A percentile compares a stretch with the other conserved stretches of the same genome.
These are phyloP conservation scores for Gila robusta DNA, from an alignment of 2,797 vertebrate species.

Conservation along the genomic window DNA sequence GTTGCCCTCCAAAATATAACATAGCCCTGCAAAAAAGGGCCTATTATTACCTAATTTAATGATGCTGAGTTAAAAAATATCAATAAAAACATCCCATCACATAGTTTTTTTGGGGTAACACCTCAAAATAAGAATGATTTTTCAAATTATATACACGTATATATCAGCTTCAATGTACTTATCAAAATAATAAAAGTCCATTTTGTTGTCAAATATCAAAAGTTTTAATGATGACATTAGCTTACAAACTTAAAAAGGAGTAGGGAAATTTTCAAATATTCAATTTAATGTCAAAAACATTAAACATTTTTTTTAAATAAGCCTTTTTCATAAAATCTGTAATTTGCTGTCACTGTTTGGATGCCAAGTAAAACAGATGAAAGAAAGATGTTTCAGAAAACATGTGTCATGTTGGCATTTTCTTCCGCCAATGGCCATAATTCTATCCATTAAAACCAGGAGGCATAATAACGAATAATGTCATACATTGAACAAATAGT, in stretches of 20 bases:
- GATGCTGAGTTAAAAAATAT: neutral
- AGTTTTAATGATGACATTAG: neutral
- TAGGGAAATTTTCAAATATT: neutral
- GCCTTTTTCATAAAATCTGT: neutral
- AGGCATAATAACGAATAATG: neutral
- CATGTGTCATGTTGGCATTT: neutral
- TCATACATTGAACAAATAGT: neutral
- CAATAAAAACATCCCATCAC: neutral
- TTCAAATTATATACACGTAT: too few relatives aligned
- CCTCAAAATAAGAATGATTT: neutral
- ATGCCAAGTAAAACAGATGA: neutral
- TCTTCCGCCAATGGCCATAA: neutral
- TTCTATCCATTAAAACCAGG: neutral
- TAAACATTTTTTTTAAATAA: neutral
- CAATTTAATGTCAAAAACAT: neutral
- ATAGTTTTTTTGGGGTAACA: too few relatives aligned
- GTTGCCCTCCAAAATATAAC: constrained; percentile 33
- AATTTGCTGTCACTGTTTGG: neutral
- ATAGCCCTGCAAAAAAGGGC: neutral
- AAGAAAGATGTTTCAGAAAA: neutral
- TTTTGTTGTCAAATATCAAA: too few relatives aligned
- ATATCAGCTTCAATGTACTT: too few relatives aligned
- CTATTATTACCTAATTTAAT: neutral
- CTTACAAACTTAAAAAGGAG: neutral
- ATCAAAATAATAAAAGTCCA: too few relatives aligned